Evolutionary conservation across 2,797 vertebrate species (phyloP).

Genomic region (Geotria australis): DNA sequence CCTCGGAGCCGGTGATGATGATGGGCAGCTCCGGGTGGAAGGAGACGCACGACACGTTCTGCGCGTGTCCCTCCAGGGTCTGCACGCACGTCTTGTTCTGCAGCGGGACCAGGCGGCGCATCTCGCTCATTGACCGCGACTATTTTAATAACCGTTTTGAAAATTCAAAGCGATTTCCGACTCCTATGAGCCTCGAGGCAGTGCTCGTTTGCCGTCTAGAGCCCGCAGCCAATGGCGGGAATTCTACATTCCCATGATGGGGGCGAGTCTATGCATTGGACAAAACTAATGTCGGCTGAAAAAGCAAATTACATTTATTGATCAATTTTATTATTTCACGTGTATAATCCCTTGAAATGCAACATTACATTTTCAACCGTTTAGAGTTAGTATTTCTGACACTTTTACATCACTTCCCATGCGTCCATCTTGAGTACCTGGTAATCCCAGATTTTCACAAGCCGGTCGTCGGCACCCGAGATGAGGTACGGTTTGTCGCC

Average conservation of each 20-base stretch:
- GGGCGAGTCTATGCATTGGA: too few relatives aligned
- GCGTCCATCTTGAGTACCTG: conserved; percentile 21
- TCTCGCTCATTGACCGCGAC: too few relatives aligned
- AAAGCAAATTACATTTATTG: too few relatives aligned
- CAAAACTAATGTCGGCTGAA: too few relatives aligned
- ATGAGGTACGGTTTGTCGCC: conserved; percentile 94
- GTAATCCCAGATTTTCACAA: conserved; percentile 98
- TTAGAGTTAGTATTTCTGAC: too few relatives aligned
- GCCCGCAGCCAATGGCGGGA: too few relatives aligned
- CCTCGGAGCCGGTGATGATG: conserved; percentile 89
- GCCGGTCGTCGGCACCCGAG: conserved; percentile 74
- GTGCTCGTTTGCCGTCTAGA: too few relatives aligned
- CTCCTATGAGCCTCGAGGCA: too few relatives aligned
- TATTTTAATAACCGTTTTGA: not conserved
- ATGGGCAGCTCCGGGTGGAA: conserved; percentile 89
- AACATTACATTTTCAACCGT: too few relatives aligned
- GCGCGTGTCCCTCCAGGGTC: conserved; percentile 76
- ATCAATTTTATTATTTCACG: not conserved
- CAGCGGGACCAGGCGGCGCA: conserved; percentile 1
- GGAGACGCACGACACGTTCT: conserved; percentile 87
- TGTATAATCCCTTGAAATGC: not conserved
- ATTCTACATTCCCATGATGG: too few relatives aligned
- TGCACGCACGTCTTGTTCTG: conserved; percentile 96
- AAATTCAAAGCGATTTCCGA: too few relatives aligned
- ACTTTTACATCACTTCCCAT: too few relatives aligned